Evolutionary conservation across 2,888 invertebrate species (phyloP), one percentile per base, ranked within the genome.

Genomic region (Drosophila gaucha): DNA sequence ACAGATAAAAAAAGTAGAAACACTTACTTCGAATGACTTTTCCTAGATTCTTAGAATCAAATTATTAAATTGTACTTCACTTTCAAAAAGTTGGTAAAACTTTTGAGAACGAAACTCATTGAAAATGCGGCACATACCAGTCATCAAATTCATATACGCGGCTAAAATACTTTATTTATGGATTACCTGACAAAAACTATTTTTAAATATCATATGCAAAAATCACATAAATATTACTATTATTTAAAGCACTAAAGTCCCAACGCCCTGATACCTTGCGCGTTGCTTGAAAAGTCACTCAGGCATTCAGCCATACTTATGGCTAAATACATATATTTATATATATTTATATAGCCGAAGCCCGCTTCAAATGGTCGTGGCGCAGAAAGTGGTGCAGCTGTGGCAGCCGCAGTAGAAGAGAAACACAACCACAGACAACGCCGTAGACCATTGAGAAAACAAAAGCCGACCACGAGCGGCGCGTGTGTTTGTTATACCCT

Each of bases 401-500:
- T 47, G 47, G 20, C 36, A 31, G 50, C 33, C 16, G 26, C 44
- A 39, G 1, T 5, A 16, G 18, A 33, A 28, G 6, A 36, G 31
- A 41, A 28, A 12, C 18, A 28, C 20, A 51, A 10, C 35, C 39
- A 54, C 9, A 36, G 24, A 47, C 52, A 18, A 18, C 31, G 12
- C 44, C 31, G 20, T 39, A 55, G 38, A 57, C 26, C 16, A 36
- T 14, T 12, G 33, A 44, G 24, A 54, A 58, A 72, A 44, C 59
- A 73, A 73, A 63, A 52, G 56, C n/a, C 22, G 65, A 46, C 64
- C 65, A 56, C 20, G 16, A 65, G 60, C 62, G 24, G 67, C 78
- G 84, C 75, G 78, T 78, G 84, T 74, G 54, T 63, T 66, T 74
- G n/a, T n/a, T n/a, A n/a, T n/a, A n/a, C n/a, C n/a, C n/a, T n/a